Evolutionary conservation across 2,113 vertebrate species (phyloP).

Genomic region (Zosterops lateralis): DNA sequence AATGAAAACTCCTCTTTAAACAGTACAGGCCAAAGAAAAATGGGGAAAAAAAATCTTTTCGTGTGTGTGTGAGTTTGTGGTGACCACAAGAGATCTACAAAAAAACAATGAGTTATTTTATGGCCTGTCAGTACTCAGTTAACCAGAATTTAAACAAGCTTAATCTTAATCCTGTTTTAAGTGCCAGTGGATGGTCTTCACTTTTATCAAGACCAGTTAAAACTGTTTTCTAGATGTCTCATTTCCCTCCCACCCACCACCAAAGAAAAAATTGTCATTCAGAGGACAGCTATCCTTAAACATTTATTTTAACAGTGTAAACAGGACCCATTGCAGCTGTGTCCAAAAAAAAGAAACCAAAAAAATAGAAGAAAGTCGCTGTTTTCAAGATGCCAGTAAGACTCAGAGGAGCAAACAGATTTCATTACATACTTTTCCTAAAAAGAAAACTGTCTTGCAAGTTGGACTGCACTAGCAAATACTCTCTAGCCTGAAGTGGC

Average conservation of each 20-base stretch:
- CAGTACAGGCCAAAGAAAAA: neutral
- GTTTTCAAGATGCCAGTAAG: neutral
- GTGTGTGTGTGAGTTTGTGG: neutral
- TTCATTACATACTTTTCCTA: neutral
- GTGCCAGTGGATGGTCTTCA: neutral
- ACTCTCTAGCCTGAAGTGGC: neutral
- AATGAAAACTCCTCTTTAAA: neutral
- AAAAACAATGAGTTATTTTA: neutral
- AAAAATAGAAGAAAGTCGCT: neutral
- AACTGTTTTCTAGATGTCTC: slow-evolving; percentile 13
- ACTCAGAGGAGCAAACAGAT: neutral
- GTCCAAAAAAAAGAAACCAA: neutral
- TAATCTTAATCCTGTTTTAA: neutral
- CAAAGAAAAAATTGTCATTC: neutral
- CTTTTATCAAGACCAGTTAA: neutral
- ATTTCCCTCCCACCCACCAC: slow-evolving; percentile 26
- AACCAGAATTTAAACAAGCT: neutral
- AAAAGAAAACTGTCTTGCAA: neutral
- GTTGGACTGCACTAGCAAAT: neutral
- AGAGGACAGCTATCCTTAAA: slow-evolving; percentile 23
- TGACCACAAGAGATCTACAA: neutral
- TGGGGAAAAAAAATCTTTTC: neutral
- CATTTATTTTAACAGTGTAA: slow-evolving; percentile 59
- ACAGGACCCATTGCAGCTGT: slow-evolving; percentile 30
- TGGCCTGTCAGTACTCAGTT: neutral